These are phyloP conservation scores for Stichopus chloronotus DNA, from an alignment of 35 echinoderm and acorn worm species.

Conservation along the genomic window DNA sequence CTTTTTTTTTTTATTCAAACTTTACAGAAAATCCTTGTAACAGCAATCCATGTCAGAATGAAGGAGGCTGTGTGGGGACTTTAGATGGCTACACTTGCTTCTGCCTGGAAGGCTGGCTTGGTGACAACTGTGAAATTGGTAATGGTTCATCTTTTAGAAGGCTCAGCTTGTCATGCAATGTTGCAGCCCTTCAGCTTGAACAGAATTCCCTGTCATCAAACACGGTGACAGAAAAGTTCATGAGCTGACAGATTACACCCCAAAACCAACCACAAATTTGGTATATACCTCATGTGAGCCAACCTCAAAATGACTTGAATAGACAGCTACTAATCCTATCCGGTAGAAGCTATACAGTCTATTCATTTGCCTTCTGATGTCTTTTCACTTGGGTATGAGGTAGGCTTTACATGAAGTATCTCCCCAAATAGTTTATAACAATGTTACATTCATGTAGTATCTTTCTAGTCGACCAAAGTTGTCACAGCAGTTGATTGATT, in stretches of 20 bases:
- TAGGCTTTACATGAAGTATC: too few relatives aligned
- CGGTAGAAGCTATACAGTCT: too few relatives aligned
- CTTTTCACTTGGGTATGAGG: too few relatives aligned
- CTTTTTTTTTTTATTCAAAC: background rate
- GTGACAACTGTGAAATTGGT: constrained; percentile 56
- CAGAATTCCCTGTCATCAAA: background rate
- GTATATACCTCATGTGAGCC: too few relatives aligned
- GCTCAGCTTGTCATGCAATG: too few relatives aligned
- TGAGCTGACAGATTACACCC: background rate
- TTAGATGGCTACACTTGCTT: constrained; percentile 39
- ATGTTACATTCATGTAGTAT: too few relatives aligned
- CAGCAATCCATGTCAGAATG: constrained; percentile 69
- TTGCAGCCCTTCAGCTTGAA: background rate
- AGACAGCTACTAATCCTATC: too few relatives aligned
- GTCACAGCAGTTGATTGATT: too few relatives aligned
- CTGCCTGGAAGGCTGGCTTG: constrained; percentile 49
- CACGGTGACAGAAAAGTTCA: background rate
- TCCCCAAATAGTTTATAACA: too few relatives aligned
- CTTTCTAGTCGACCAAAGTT: too few relatives aligned
- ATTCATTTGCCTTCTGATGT: too few relatives aligned
- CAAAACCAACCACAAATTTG: background rate
- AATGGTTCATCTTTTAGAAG: background rate
- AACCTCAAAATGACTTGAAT: too few relatives aligned
- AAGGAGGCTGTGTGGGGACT: constrained; percentile 51
- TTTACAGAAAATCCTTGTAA: constrained; percentile 61